These are phyloP conservation scores for Speoplatyrhinus poulsoni DNA, from an alignment of 2,113 vertebrate species.

Conservation along the genomic window DNA sequence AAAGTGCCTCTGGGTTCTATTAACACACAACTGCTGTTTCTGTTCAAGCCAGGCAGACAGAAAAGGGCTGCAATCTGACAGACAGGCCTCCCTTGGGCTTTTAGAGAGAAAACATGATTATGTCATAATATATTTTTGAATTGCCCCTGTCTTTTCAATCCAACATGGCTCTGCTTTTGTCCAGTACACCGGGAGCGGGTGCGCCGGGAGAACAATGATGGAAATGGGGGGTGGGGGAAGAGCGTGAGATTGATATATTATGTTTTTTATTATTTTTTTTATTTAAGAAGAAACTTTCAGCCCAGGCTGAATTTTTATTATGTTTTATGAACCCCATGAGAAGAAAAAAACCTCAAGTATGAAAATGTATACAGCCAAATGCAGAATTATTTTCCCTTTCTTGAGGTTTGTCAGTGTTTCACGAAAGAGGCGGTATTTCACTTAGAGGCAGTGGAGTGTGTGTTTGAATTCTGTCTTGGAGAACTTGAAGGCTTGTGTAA, in stretches of 20 bases:
- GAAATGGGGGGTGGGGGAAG: slow-evolving; percentile 26
- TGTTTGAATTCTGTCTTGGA: too few species aligned
- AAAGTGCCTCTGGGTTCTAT: slow-evolving; percentile 80
- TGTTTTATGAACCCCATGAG: too few species aligned
- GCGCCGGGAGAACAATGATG: slow-evolving; percentile 38
- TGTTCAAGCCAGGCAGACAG: slow-evolving; percentile 65
- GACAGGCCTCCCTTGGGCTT: slow-evolving; percentile 72
- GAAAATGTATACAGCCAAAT: too few species aligned
- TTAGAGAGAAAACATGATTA: slow-evolving; percentile 80
- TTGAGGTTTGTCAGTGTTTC: too few species aligned
- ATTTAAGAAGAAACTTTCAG: slow-evolving; percentile 9
- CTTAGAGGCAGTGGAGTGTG: too few species aligned
- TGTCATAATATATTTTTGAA: slow-evolving; percentile 81
- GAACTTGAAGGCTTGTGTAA: too few species aligned
- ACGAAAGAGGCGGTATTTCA: too few species aligned
- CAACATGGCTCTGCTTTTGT: slow-evolving; percentile 69
- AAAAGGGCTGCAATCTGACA: slow-evolving; percentile 71
- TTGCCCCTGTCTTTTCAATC: slow-evolving; percentile 71
- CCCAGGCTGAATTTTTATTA: not conserved
- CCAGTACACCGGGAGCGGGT: slow-evolving; percentile 59
- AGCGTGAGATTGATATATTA: slow-evolving; percentile 30
- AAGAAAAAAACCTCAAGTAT: too few species aligned
- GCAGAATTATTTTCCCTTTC: too few species aligned
- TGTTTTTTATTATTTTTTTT: not conserved
- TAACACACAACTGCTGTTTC: slow-evolving; percentile 77